A percentile compares a stretch with the other conserved stretches of the same genome.
Conservation (phyloP, 92 coral and sea anemone genomes). For the Umimayanthus kanabou region DNA sequence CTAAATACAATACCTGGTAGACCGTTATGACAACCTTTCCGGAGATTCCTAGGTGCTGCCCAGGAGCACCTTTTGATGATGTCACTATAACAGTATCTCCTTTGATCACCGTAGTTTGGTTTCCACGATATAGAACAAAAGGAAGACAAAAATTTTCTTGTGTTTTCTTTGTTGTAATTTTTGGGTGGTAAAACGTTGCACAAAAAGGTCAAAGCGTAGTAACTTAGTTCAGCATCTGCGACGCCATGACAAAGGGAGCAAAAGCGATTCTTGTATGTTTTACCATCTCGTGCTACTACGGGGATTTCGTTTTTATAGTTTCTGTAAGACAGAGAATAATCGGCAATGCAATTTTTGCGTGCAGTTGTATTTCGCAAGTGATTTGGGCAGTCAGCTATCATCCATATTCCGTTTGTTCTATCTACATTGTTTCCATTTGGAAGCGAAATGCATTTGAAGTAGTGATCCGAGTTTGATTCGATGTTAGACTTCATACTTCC, state of each 20-base stretch:
- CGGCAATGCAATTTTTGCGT: background rate
- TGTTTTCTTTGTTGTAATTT: background rate
- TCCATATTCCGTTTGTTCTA: background rate
- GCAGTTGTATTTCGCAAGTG: background rate
- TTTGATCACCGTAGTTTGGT: background rate
- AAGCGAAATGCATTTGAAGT: background rate
- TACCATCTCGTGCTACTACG: background rate
- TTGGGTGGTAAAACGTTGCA: background rate
- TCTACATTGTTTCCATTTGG: background rate
- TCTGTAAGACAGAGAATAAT: background rate
- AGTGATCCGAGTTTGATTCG: background rate
- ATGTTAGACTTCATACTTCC: background rate
- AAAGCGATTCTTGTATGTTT: background rate
- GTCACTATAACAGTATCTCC: background rate
- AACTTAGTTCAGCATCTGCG: background rate
- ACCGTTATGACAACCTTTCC: background rate
- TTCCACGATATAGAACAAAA: background rate
- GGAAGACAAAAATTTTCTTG: background rate
- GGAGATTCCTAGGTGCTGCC: background rate
- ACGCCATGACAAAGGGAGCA: constrained; percentile 6
- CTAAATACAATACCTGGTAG: background rate
- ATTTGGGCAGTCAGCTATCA: constrained; percentile 3
- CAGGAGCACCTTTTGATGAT: background rate
- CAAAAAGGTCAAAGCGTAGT: too few relatives aligned
- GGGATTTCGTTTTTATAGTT: background rate